Base-by-base conservation (phyloP, 2,888 invertebrate genomes). In the Papilio elwesi region DNA sequence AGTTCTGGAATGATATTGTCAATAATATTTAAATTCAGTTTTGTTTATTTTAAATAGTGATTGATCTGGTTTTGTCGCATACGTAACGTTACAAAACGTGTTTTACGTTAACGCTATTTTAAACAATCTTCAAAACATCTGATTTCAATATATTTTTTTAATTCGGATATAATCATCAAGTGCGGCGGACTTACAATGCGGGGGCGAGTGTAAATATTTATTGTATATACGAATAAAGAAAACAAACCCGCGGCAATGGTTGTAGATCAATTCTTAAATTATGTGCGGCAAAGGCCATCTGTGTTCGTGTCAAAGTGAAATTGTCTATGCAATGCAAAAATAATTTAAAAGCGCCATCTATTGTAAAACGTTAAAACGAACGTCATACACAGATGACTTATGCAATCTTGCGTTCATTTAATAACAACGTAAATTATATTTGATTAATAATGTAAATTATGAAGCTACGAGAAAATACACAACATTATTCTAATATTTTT, bases 401-500 rank as follows among this genome's bases (percentile, higher is more conserved):
- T 80, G 78, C 77, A 74, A 81, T 76, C 79, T 80, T 81, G n/a
- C 80, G 83, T 84, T 82, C 81, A n/a, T n/a, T n/a, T n/a, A 83
- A 79, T 86, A 85, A 82, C 10, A 90, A 90, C 85, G 85, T 43
- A 43, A 43, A 9, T 43, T 43, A 87, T 88, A 85, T 87, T 86
- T 86, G 86, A 85, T 84, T 87, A 83, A 85, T 85, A 87, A 89
- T 89, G 87, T 88, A 88, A 88, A 87, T 87, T 86, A 83, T 86
- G 86, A 88, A 84, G 83, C 85, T 88, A 87, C 84, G 83, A 86
- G 86, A 86, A 85, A 84, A 84, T 81, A 84, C 48, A 84, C 84
- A 85, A 87, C 86, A 85, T 86, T 83, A 91, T 92, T 92, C 92
- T 92, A 93, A 93, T 93, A 93, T 92, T 93, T 93, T 93, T 93